Percentiles rank a stretch among this genome's conserved stretches.
phyloP scores from a whole-genome alignment of 2,888 invertebrate genomes.

The Lasioglossum lativentre region DNA sequence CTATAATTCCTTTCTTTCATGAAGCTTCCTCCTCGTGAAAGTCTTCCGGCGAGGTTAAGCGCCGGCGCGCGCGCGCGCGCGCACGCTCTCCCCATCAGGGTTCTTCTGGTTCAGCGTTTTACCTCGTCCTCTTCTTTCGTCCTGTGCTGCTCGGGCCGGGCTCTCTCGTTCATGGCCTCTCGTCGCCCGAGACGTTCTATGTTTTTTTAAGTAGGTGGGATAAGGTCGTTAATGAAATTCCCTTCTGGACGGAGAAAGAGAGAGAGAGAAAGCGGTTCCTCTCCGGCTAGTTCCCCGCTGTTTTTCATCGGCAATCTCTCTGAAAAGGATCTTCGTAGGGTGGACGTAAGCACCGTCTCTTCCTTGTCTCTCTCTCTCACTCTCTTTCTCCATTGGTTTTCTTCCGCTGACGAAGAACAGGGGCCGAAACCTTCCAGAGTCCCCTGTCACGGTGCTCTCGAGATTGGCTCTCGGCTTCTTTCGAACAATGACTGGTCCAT shows the following conservation, averaged over 20 bases:
- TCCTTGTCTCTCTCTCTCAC: not conserved
- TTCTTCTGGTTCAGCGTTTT: conserved; percentile 18
- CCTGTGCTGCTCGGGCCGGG: not conserved
- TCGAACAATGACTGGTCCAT: conserved; percentile 39
- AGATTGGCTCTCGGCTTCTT: conserved; percentile 65
- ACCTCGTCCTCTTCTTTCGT: conserved; percentile 30
- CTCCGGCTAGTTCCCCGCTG: conserved; percentile 50
- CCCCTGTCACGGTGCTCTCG: conserved; percentile 54
- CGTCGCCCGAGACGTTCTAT: conserved; percentile 53
- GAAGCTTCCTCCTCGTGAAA: conserved; percentile 40
- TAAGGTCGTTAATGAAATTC: conserved; percentile 73
- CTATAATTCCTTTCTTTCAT: conserved; percentile 63
- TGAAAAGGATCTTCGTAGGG: conserved; percentile 62
- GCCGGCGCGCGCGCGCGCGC: not conserved
- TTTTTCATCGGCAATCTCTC: conserved; percentile 62
- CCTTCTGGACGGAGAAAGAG: conserved; percentile 37
- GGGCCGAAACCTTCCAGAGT: conserved; percentile 52
- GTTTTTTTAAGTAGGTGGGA: conserved; percentile 69
- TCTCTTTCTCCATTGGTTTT: conserved; percentile 27
- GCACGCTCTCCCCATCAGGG: conserved; percentile 12
- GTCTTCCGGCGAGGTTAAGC: conserved; percentile 48
- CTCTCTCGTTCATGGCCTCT: conserved; percentile 36
- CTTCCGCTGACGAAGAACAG: conserved; percentile 34
- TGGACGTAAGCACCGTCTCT: conserved; percentile 43
- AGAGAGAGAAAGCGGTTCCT: conserved; percentile 30